These are phyloP conservation scores for Saxidomus purpurata DNA, from an alignment of 1,140 invertebrate genomes.

Conservation along the genomic window DNA sequence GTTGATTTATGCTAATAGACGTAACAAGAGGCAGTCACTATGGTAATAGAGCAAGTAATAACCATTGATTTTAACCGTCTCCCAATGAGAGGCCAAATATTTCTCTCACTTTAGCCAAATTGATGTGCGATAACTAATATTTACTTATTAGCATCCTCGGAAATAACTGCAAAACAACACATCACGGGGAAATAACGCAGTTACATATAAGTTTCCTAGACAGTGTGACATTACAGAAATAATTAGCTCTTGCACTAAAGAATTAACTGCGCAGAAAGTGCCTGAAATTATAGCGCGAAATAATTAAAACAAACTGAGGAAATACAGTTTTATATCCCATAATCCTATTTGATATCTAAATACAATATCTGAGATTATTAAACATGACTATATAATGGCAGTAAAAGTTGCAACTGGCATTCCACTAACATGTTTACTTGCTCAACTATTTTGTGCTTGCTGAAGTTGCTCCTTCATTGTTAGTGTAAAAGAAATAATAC, in stretches of 20 bases:
- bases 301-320: neutral
- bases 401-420: neutral
- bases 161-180: neutral
- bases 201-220: neutral
- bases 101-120: neutral
- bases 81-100: neutral
- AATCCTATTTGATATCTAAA: neutral
- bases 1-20: constrained; percentile 46
- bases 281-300: neutral
- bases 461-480: no score
- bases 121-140: neutral
- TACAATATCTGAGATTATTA: neutral
- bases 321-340: constrained; percentile 5
- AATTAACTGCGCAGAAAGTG: neutral
- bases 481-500: no score
- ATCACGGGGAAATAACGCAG: neutral
- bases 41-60: constrained; percentile 43
- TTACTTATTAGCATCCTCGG: neutral
- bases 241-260: neutral
- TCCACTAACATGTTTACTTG: neutral
- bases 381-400: neutral
- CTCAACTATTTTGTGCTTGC: neutral
- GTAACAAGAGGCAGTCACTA: neutral
- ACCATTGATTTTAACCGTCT: constrained; percentile 26
- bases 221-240: neutral